Evolutionary conservation across 2,113 vertebrate species (phyloP).

Genomic region (Dromiciops gliroides): DNA sequence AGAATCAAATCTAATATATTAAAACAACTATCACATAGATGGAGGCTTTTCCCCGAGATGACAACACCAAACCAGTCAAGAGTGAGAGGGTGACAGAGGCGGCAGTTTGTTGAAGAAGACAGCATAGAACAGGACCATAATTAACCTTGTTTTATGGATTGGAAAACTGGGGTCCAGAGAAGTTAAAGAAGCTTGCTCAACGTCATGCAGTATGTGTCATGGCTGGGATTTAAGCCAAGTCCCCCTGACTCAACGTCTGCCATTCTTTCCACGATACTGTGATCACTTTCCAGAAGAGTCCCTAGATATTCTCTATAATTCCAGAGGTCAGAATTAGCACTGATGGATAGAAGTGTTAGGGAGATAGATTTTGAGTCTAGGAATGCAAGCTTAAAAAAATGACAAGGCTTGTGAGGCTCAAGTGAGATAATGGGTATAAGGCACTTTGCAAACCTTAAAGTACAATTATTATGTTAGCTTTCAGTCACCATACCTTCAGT

Average conservation of each 20-base stretch:
- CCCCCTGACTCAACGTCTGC: not conserved
- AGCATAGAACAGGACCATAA: not conserved
- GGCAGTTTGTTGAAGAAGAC: not conserved
- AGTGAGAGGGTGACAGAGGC: not conserved
- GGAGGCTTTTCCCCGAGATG: not conserved
- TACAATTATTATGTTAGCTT: not conserved
- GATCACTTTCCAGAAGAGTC: not conserved
- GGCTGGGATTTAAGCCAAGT: not conserved
- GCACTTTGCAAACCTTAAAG: not conserved
- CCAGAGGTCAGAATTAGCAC: slow-evolving; percentile 17
- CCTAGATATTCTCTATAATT: slow-evolving; percentile 35
- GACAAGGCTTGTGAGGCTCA: not conserved
- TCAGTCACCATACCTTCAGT: not conserved
- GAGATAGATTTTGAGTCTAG: slow-evolving; percentile 5
- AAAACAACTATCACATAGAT: not conserved
- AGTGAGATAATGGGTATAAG: not conserved
- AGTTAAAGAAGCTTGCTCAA: not conserved
- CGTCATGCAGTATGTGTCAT: not conserved
- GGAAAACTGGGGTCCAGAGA: not conserved
- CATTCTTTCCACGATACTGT: not conserved
- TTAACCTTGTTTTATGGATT: not conserved
- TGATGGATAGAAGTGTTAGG: not conserved
- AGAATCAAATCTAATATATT: not conserved
- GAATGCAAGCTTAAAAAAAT: not conserved
- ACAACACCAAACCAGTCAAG: not conserved